Evolutionary conservation across 2,888 invertebrate species (phyloP), one percentile per base, ranked within the genome.

Genomic region (Chrysina gloriosa): DNA sequence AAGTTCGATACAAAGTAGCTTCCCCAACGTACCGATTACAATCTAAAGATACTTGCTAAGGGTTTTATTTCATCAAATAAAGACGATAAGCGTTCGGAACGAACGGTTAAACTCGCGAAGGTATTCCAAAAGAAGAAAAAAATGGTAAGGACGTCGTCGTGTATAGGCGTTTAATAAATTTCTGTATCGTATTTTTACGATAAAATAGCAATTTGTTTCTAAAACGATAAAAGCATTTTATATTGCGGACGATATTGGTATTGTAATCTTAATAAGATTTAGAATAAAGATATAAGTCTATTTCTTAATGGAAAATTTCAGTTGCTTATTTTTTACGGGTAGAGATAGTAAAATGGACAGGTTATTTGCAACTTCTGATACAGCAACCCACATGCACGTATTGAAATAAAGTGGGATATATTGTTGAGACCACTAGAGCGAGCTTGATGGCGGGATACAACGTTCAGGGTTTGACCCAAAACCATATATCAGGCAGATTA

Each of bases 401-500:
- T 67, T 58, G 45, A 61, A 58, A 61, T 61, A 56, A 58, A 58
- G 36, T 67, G 47, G 48, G 48, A 67, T 58, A 67, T 27, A 58
- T 61, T 67, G 58, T 50, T 67, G 67, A 45, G 34, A 29, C 67
- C 31, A 42, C 16, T 52, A 16, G 52, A 52, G 48, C 11, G 25
- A 48, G 14, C 29, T 29, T 31, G 52, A 52, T 29, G 52, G 23
- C 21, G 11, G 21, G 21, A 47, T 21, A 23, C 25, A 69, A 52
- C 56, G 56, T 67, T 64, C 52, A 68, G 70, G 70, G 65, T 65
- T 68, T 63, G 70, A 68, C 68, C 65, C 68, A 65, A 67, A 47
- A 48, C 61, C 70, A 67, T 68, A 70, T 70, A 70, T 70, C 70
- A 70, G 39, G 7, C 67, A 65, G 67, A 70, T 70, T 68, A 70